phyloP scores from a whole-genome alignment of 53 echinoderm and acorn worm species.

The Luidia sarsii region DNA sequence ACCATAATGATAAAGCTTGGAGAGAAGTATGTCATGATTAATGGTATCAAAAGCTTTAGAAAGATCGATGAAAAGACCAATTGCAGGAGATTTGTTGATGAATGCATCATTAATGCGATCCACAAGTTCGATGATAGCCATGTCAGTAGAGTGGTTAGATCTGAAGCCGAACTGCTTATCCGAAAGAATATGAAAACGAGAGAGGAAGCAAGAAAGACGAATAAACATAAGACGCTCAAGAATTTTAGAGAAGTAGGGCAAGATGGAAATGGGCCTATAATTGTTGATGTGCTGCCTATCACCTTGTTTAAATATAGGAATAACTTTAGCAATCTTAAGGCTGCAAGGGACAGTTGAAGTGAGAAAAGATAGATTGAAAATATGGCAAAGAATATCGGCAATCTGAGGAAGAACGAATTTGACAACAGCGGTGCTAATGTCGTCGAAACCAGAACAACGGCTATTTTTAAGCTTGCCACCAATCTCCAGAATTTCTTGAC shows the following conservation, averaged over 20 bases:
- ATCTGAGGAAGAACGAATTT: background rate
- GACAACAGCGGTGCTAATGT: too few species aligned
- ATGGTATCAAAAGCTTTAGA: too few species aligned
- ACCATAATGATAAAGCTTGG: background rate
- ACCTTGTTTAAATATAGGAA: background rate
- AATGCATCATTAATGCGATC: background rate
- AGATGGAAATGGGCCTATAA: constrained; percentile 25
- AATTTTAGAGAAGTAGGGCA: constrained; percentile 11
- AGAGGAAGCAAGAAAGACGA: background rate
- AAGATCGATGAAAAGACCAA: background rate
- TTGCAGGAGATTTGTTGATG: background rate
- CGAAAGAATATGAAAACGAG: background rate
- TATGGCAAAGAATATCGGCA: background rate
- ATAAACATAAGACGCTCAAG: background rate
- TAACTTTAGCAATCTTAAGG: background rate
- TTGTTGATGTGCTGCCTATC: background rate
- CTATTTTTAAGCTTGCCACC: background rate
- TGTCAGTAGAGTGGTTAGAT: background rate
- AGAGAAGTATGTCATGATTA: too few species aligned
- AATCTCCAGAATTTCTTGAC: background rate
- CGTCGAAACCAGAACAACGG: too few species aligned
- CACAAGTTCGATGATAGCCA: background rate
- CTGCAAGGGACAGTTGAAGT: background rate
- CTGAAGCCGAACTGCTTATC: background rate
- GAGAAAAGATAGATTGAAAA: constrained; percentile 9